Evolutionary conservation across 2,113 vertebrate genomes (phyloP).

Genomic region (Narcine bancroftii): DNA sequence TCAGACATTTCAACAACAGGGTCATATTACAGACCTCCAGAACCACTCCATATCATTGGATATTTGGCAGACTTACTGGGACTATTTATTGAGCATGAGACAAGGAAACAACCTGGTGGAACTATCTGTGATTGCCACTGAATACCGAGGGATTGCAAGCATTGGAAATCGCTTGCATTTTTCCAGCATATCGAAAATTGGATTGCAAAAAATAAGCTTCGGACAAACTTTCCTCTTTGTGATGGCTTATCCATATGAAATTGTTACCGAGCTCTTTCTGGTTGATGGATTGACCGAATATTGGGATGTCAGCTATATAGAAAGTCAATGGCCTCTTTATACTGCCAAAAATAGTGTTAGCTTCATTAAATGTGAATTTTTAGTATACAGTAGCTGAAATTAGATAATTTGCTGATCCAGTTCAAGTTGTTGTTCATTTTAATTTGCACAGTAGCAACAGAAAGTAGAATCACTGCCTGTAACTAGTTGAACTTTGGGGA

Average conservation of each 20-base stretch:
- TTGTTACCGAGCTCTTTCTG: slow-evolving; percentile 69
- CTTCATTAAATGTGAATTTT: slow-evolving; percentile 94
- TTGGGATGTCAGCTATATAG: slow-evolving; percentile 80
- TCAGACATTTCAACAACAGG: slow-evolving; percentile 66
- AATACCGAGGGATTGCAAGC: slow-evolving; percentile 75
- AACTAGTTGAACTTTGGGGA: slow-evolving; percentile 85
- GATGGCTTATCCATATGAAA: slow-evolving; percentile 72
- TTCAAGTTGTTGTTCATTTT: slow-evolving; percentile 98
- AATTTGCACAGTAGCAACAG: slow-evolving; percentile 98
- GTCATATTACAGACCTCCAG: slow-evolving; percentile 75
- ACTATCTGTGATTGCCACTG: slow-evolving; percentile 87
- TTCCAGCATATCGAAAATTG: slow-evolving; percentile 56
- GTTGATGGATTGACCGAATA: slow-evolving; percentile 79
- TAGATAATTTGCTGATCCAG: slow-evolving; percentile 98
- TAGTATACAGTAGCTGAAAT: slow-evolving; percentile 91
- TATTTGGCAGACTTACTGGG: slow-evolving; percentile 87
- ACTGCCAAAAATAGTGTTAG: slow-evolving; percentile 99
- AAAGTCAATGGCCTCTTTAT: slow-evolving; percentile 95
- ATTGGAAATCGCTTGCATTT: slow-evolving; percentile 61
- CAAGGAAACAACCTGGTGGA: slow-evolving; percentile 86
- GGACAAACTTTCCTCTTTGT: slow-evolving; percentile 69
- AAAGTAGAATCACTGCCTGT: slow-evolving; percentile 97
- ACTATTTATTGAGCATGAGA: slow-evolving; percentile 99
- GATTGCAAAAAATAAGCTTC: slow-evolving; percentile 70
- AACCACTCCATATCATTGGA: slow-evolving; percentile 83